Base-by-base conservation (phyloP, 1,140 invertebrate species). In the Trachelipus rathkii region DNA sequence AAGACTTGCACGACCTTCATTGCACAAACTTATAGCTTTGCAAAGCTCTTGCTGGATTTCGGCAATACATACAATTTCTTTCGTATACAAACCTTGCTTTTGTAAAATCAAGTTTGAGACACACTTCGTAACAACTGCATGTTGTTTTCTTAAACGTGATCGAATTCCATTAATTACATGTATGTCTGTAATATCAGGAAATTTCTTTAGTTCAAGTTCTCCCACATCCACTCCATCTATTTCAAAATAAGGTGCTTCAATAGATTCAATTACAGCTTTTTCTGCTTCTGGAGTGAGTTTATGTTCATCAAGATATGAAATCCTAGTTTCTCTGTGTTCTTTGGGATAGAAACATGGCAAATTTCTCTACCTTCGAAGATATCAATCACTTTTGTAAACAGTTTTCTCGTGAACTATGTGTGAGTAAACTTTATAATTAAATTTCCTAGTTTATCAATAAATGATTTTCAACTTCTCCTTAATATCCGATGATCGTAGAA, bases 61-160 rank as follows among this genome's bases (percentile, higher is more conserved):
- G 77, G 91, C 88, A 21, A 97, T 92, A 84, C 83, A 89, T 71
- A 91, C 87, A 81, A 97, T 92, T 84, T 97, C 94, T 13, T 89
- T 87, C 77, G 92, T 91, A 84, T 94, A 97, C 2, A 90, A 88
- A 79, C 89, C 90, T 73, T 96, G 91, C 79, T 97, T 94, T 84
- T 97, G 92, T 10, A 96, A 86, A 81, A 97, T 96, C 19, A 97
- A 86, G 81, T 96, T 92, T 0, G 96, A 88, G 0, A 97, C 92
- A 85, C 95, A 93, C 81, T 93, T 95, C 0, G 94, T 95, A 0
- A 98, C 93, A 44, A 95, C 93, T 84, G 91, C 88, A 75, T 93
- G 89, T 83, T 95, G 92, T 72, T 89, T 89, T 75, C 89, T 88
- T 19, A 94, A 84, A 77, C 88, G 87, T 77, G 89, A 89, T 78